Evolutionary conservation across 2,888 invertebrate genomes (phyloP), one percentile per base, ranked within the genome.

Genomic region (Branchellion lobata): DNA sequence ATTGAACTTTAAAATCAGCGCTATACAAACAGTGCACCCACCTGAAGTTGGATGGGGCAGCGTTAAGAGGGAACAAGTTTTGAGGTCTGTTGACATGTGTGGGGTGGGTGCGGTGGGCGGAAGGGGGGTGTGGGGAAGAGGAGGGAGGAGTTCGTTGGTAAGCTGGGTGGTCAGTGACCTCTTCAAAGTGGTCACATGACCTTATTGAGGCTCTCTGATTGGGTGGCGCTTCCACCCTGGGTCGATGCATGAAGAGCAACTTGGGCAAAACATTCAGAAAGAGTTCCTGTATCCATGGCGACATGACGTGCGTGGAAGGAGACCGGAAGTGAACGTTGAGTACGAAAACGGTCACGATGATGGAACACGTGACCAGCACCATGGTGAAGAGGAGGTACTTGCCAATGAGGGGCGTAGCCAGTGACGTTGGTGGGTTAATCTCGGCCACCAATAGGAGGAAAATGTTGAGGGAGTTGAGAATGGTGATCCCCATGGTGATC

Each of bases 391-490:
- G 94, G 85, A 98, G 92, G 89, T 97, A 88, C 82, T 87, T 98
- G 84, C 97, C 97, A 84, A 98, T 91, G 79, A 98, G 91, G 81
- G 98, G 98, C 85, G 98, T 95, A 83, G 97, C 97, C 86, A 98
- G 90, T 40, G 96, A 96, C 79, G 98, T 98, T 75, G 97, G 97
- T 68, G 98, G 98, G 87, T 98, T 97, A 86, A 98, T 97, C 90
- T 98, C 97, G 84, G 97, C 96, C 84, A 98, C 94, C 88, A 98
- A 91, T 83, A 98, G 91, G 90, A 98, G 97, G 91, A 98, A 98
- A 91, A 98, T 97, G 90, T 97, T 96, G 86, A 98, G 93, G 89
- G 96, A 96, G 90, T 97, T 96, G 85, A 98, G 92, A 89, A 98
- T 98, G 78, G 96, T 96, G 88, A 98, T 89, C 75, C 96, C 96